Evolutionary conservation across 1,140 invertebrate genomes (phyloP), one percentile per base, ranked within the genome.

Genomic region (Euura lappo): DNA sequence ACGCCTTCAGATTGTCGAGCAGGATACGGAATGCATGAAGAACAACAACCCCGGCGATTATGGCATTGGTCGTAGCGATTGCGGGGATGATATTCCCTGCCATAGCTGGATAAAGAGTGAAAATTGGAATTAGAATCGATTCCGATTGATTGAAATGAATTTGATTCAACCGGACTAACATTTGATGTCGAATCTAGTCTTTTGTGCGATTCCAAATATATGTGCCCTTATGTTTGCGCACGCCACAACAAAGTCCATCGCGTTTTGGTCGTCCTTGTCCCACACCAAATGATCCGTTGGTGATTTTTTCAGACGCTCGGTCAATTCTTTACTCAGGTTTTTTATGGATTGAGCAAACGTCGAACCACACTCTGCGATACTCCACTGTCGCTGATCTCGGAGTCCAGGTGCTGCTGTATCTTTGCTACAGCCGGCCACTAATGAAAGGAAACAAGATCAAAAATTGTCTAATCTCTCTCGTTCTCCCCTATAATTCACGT

Each of bases 71-170:
- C 3, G 98, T 98, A 1, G 98, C 98, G 83, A 99, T 99, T 0
- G 98, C 98, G 65, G 98, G 98, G 80, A 99, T 98, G 74, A 99
- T 99, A 79, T 96, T 96, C 2, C 98, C 98, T 8, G 98, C 98
- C 95, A 99, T 99, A 44, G 98, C 96, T 97, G 84, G 76, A 87
- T 86, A 70, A 73, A 67, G 81, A 76, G 65, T 7, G 76, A 69
- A 68, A 71, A 75, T 45, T 75, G 77, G 66, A 68, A 73, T 69
- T 45, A 71, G 71, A 73, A 72, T 71, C 72, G 73, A 7, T 28
- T 28, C 4, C 2, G 51, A 70, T 65, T 2, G 4, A 71, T 67
- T 69, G 65, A 68, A 11, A 72, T 65, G 65, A 72, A 5, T 51
- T 11, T 4, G 60, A n/a, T 65, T 11, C 68, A 71, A 65, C 64